A percentile compares a stretch with the other conserved stretches of the same genome.
These are phyloP conservation scores for Monopterus albus DNA, from an alignment of 2,113 vertebrate species.

Conservation along the genomic window DNA sequence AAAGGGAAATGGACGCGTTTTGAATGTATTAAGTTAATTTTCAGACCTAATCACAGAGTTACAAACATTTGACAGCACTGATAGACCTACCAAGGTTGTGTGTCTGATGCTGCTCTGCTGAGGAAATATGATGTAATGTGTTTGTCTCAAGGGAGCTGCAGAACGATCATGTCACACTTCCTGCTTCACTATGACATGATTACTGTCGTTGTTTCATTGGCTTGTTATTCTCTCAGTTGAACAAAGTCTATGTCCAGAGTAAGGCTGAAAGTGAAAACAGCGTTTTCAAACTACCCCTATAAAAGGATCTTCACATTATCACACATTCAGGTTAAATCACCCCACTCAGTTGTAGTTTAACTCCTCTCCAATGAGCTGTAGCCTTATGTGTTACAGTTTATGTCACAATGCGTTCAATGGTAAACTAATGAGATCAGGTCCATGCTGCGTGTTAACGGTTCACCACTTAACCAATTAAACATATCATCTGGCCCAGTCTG, in stretches of 20 bases:
- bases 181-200: conserved; percentile 6
- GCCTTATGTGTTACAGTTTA: conserved; percentile 1
- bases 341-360: not conserved
- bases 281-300: not conserved
- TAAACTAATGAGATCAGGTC: conserved; percentile 45
- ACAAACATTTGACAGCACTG: not conserved
- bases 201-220: not conserved
- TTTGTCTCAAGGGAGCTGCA: conserved; percentile 28
- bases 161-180: conserved; percentile 16
- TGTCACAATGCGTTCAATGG: not conserved
- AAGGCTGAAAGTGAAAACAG: not conserved
- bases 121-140: conserved; percentile 64
- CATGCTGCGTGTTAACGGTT: conserved; percentile 61
- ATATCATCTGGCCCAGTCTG: conserved; percentile 35
- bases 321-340: not conserved
- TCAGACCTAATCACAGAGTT: not conserved
- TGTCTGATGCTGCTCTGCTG: conserved; percentile 15
- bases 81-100: not conserved
- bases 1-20: conserved; percentile 32
- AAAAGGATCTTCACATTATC: not conserved
- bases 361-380: conserved; percentile 17
- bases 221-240: not conserved
- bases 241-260: not conserved
- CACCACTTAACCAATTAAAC: conserved; percentile 57
- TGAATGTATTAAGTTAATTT: conserved; percentile 34